Percentiles rank a stretch among this genome's conserved stretches.
phyloP scores from a whole-genome alignment of 2,888 invertebrate species.

The Machimus rusticus region DNA sequence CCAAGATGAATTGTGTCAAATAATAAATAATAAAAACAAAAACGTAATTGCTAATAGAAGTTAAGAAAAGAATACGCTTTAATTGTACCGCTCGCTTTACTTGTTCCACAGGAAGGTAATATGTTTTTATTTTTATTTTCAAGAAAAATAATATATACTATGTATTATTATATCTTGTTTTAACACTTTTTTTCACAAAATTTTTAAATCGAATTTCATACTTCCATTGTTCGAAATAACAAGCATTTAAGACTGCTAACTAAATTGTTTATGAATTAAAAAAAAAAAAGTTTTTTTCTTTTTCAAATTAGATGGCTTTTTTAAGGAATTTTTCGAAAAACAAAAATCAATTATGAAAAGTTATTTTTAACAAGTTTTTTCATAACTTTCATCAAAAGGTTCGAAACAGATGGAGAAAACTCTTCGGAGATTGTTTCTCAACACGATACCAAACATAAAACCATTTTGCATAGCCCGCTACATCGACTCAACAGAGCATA shows the following conservation, averaged over 20 bases:
- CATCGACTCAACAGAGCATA: not conserved
- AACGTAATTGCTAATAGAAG: not conserved
- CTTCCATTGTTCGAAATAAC: not conserved
- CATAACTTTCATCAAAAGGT: slow-evolving; percentile 1
- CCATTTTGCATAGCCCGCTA: not conserved
- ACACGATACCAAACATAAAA: slow-evolving; percentile 13
- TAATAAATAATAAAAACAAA: not conserved
- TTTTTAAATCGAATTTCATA: not conserved
- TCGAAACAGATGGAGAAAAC: slow-evolving; percentile 14
- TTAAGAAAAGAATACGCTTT: slow-evolving; percentile 18
- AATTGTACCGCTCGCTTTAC: slow-evolving; percentile 29
- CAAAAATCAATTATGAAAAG: not conserved
- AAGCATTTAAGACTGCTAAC: not conserved
- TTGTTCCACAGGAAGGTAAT: slow-evolving; percentile 11
- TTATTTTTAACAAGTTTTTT: not conserved
- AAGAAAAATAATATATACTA: not conserved
- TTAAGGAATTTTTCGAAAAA: not conserved
- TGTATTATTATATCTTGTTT: not conserved
- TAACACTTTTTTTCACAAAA: not conserved
- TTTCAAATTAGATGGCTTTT: not conserved
- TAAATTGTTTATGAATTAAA: not conserved
- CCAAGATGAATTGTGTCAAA: not conserved
- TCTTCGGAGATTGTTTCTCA: slow-evolving; percentile 8
- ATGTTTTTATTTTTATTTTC: not conserved
- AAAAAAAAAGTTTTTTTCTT: not conserved